Evolutionary conservation across 2,113 vertebrate genomes (phyloP).

Genomic region (Oncorhynchus nerka): DNA sequence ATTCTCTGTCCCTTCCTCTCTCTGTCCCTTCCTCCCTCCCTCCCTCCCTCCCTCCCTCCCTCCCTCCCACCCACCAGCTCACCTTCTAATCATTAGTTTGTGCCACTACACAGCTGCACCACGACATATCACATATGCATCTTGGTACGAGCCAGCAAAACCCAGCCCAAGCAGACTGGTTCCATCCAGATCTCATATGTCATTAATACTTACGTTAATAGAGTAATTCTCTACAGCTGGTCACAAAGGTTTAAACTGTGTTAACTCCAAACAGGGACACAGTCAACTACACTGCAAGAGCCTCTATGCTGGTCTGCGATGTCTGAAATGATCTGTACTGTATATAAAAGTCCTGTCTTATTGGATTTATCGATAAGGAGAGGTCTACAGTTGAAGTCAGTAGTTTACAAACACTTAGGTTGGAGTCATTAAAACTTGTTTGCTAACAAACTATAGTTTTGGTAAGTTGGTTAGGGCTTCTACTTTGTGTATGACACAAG

Average conservation of each 20-base stretch:
- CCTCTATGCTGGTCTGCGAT: not conserved
- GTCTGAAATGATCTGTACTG: not conserved
- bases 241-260: not conserved
- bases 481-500: too few species aligned
- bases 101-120: not conserved
- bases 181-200: conserved; percentile 18
- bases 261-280: not conserved
- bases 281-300: not conserved
- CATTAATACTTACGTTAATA: conserved; percentile 18
- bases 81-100: not conserved
- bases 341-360: not conserved
- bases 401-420: too few species aligned
- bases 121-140: not conserved
- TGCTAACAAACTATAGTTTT: too few species aligned
- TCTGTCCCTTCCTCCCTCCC: not conserved
- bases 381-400: not conserved
- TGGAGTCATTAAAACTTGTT: too few species aligned
- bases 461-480: too few species aligned
- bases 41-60: not conserved
- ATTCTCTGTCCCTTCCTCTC: not conserved
- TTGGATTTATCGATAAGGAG: not conserved
- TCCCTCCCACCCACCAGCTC: not conserved
- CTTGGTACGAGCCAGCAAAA: not conserved
- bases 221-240: conserved; percentile 15
- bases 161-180: not conserved